Base-by-base conservation (phyloP, 2,888 invertebrate genomes). In the Netelia inedita region DNA sequence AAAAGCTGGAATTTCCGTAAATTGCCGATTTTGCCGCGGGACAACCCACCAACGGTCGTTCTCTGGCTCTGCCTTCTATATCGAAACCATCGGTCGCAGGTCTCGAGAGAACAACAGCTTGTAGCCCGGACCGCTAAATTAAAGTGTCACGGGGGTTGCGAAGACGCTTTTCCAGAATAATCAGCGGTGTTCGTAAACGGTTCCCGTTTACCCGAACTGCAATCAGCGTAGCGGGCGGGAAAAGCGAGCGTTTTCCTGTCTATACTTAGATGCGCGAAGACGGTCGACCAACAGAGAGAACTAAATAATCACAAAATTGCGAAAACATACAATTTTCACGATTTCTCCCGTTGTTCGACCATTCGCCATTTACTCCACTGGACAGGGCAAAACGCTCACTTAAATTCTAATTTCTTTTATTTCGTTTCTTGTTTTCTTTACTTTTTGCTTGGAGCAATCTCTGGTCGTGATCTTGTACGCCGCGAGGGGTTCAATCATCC, bases 1-100 rank as follows among this genome's bases (percentile, higher is more conserved):
- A 90, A 88, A 90, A 90, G 89, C 89, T 86, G 90, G 92, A 91
- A 90, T 91, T 92, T 91, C 88, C 88, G 88, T 90, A 91, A 91
- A 92, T 91, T 90, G 92, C 90, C 87, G 88, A 89, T 89, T 91
- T 88, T 87, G 76, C 80, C 74, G 71, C 53, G 66, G 82, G 87
- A 88, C 87, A 88, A 87, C 88, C 89, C 87, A 82, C 88, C 82
- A 85, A 50, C 53, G 57, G 71, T 50, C 53, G 55, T 73, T 71
- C 61, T 53, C 61, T 50, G 9, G 50, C 68, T 46, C 9, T 55
- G 21, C 50, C 19, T 2, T 11, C 14, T 14, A 43, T n/a, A 46
- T 43, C 41, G 41, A 41, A 35, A 16, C 19, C 14, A 28, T 59
- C 71, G 6, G 19, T 65, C 71, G 35, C 35, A 6, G 35, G 35